Base-by-base conservation (phyloP, 1,140 invertebrate genomes). In the Rhopalosiphum maidis region DNA sequence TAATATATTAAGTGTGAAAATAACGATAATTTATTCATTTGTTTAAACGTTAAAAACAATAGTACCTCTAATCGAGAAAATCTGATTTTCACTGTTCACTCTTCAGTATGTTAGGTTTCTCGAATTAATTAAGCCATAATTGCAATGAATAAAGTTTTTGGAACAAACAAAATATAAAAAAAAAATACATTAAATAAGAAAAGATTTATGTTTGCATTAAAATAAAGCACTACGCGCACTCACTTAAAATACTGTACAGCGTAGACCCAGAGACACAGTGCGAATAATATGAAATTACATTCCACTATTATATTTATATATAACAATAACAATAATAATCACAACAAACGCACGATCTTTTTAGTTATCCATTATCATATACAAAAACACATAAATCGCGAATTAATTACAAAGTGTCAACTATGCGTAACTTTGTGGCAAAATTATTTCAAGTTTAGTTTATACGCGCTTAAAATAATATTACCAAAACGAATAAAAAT, bases 381-480 rank as follows among this genome's bases (percentile, higher is more conserved):
- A 77, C 30, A n/a, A 77, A n/a, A n/a, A 77, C 60, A 77, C 60
- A 77, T 77, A 77, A 77, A 77, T 77, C 30, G 4, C 30, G 60
- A 77, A 77, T 77, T 77, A 77, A 77, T 77, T 77, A 77, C n/a
- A 35, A 77, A 77, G 15, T 77, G 30, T 77, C 60, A 77, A 0
- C 60, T 18, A n/a, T 77, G 60, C 60, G 60, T 77, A n/a, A 77
- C 60, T n/a, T 77, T n/a, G 60, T 77, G 30, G 60, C 30, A 15
- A 77, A 77, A 77, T 77, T n/a, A 77, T 77, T 77, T 77, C 60
- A n/a, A 77, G 60, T 77, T 77, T n/a, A n/a, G 60, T 18, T 77
- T 77, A 11, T 60, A 60, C 25, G 7, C 55, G 30, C 30, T 60
- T 60, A 60, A 60, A 60, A 60, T 30, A 2, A 60, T 60, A 60